Conservation (phyloP, 92 coral and sea anemone species). For the Nematostella vectensis region DNA sequence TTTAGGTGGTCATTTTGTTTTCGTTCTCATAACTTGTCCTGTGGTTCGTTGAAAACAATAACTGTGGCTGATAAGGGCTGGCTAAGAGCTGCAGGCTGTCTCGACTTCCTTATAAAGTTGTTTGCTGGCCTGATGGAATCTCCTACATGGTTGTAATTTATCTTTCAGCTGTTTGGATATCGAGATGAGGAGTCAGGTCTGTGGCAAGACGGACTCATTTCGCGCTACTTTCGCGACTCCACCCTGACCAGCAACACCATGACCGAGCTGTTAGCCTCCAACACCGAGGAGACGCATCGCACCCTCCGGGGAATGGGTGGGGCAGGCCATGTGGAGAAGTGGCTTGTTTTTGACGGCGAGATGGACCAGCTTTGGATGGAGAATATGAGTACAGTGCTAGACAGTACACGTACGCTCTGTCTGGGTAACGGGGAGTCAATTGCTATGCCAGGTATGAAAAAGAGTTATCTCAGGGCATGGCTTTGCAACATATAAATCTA, state of each 20-base stretch:
- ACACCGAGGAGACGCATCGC: constrained; percentile 60
- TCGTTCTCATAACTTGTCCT: too few species aligned
- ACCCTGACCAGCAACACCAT: constrained; percentile 41
- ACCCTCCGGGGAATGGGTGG: constrained; percentile 54
- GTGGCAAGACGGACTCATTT: constrained; percentile 85
- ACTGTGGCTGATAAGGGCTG: too few species aligned
- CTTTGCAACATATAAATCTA: too few species aligned
- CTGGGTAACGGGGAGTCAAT: constrained; percentile 80
- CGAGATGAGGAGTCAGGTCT: constrained; percentile 37
- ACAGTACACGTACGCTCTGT: constrained; percentile 59
- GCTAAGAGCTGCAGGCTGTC: too few species aligned
- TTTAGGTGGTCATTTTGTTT: too few species aligned
- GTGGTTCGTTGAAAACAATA: too few species aligned
- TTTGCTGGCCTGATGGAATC: too few species aligned
- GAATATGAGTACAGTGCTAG: constrained; percentile 68
- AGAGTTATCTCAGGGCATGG: too few species aligned
- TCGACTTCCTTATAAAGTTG: too few species aligned
- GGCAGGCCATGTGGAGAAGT: constrained; percentile 57
- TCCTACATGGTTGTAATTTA: too few species aligned
- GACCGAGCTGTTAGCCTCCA: constrained; percentile 33
- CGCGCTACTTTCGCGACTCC: constrained; percentile 80
- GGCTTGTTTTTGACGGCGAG: constrained; percentile 91
- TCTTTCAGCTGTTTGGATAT: constrained; percentile 62
- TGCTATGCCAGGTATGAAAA: constrained; percentile 67
- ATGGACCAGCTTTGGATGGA: constrained; percentile 83